Evolutionary conservation across 1,140 invertebrate species (phyloP).

Genomic region (Bombus soroeensis): DNA sequence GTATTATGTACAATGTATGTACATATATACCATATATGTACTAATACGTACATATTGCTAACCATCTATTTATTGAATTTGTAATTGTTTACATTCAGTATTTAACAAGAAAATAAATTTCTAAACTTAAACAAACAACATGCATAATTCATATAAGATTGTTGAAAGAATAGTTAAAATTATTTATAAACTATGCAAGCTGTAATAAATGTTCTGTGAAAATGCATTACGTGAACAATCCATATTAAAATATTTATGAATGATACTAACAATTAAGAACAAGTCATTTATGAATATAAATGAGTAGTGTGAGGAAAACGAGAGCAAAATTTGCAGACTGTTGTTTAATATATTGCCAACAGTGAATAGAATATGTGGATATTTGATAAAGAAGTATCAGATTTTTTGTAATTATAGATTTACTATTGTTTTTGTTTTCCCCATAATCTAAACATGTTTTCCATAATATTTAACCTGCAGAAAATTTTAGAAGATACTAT

Average conservation of each 20-base stretch:
- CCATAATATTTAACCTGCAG: slow-evolving; percentile 57
- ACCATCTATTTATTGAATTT: not conserved
- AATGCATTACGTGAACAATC: not conserved
- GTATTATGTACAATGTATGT: not conserved
- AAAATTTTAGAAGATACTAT: slow-evolving; percentile 60
- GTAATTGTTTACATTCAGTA: not conserved
- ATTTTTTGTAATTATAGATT: not conserved
- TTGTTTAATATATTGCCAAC: not conserved
- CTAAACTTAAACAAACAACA: too few species aligned
- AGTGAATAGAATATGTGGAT: slow-evolving; percentile 40
- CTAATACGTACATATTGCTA: not conserved
- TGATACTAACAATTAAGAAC: not conserved
- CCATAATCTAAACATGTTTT: slow-evolving; percentile 67
- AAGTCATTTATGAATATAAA: slow-evolving; percentile 23
- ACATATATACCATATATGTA: too few species aligned
- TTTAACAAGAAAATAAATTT: not conserved
- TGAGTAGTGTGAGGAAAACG: not conserved
- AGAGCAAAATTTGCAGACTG: not conserved
- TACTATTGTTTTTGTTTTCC: not conserved
- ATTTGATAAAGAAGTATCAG: slow-evolving; percentile 2
- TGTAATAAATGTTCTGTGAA: not conserved
- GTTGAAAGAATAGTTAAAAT: not conserved
- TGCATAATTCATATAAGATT: too few species aligned
- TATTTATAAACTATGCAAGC: not conserved
- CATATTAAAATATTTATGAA: not conserved